Percentiles rank a stretch among this genome's conserved stretches.
phyloP scores from a whole-genome alignment of 2,113 vertebrate genomes.

The Sturnira hondurensis region DNA sequence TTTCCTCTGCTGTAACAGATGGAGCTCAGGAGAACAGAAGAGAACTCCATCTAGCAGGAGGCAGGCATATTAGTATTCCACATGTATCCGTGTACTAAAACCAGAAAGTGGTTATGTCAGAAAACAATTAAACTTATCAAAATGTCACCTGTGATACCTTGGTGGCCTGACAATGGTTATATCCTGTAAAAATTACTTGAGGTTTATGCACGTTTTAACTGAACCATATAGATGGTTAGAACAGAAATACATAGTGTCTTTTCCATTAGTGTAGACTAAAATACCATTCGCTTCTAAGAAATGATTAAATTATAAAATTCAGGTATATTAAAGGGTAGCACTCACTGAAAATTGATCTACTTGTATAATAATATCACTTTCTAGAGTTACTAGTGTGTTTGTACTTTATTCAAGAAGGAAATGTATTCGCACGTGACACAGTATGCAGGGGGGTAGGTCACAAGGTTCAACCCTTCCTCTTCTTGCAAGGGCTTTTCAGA shows the following conservation, averaged over 20 bases:
- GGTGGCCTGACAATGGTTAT: not conserved
- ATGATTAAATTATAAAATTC: not conserved
- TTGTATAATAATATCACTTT: not conserved
- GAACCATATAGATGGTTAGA: not conserved
- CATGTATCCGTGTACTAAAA: not conserved
- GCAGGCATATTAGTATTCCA: not conserved
- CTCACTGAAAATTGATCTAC: not conserved
- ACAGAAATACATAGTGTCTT: not conserved
- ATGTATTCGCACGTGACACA: not conserved
- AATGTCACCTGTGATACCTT: not conserved
- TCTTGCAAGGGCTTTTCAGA: not conserved
- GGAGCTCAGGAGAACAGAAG: constrained; percentile 41
- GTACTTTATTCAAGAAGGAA: not conserved
- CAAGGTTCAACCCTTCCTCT: not conserved
- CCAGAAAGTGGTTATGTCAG: not conserved
- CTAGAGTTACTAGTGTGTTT: not conserved
- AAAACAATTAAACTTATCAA: not conserved
- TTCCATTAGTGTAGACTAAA: not conserved
- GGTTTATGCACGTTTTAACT: not conserved
- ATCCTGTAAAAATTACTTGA: not conserved
- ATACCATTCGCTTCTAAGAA: not conserved
- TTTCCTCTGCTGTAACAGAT: constrained; percentile 64
- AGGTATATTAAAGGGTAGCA: not conserved
- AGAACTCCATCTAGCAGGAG: not conserved
- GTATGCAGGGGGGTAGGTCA: not conserved